A percentile compares a stretch with the other conserved stretches of the same genome.
These are phyloP conservation scores for Drosophila carrolli DNA, from an alignment of 1,140 invertebrate genomes.

Conservation along the genomic window DNA sequence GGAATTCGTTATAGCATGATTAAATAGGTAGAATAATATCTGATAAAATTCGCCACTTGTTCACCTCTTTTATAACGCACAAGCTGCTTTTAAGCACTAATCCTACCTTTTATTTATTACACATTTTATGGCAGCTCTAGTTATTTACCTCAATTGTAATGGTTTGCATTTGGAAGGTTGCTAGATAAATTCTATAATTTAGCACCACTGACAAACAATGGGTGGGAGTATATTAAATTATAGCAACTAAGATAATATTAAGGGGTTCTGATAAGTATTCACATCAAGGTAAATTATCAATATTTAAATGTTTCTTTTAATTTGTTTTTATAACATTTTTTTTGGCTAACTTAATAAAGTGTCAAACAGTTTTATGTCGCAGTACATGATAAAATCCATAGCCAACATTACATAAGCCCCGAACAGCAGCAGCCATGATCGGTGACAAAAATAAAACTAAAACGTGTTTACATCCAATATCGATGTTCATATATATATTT, in stretches of 20 bases:
- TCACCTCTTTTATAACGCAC: neutral
- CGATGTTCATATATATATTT: constrained; percentile 6
- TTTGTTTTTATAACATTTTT: too few relatives aligned
- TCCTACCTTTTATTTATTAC: neutral
- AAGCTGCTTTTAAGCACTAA: neutral
- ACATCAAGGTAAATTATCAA: too few relatives aligned
- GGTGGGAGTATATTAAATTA: neutral
- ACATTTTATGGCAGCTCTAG: neutral
- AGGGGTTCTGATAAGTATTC: too few relatives aligned
- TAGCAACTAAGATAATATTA: too few relatives aligned
- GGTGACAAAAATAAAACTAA: constrained; percentile 12
- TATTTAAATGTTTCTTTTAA: too few relatives aligned
- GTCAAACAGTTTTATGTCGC: neutral
- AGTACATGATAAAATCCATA: constrained; percentile 19
- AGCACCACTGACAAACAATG: neutral
- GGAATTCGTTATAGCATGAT: constrained; percentile 8
- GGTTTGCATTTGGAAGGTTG: neutral
- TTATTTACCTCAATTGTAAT: constrained; percentile 7
- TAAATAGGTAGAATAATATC: neutral
- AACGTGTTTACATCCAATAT: constrained; percentile 43
- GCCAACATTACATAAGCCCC: constrained; percentile 24
- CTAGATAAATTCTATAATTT: constrained; percentile 1
- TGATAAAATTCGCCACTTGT: constrained; percentile 6
- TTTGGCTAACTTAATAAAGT: too few relatives aligned
- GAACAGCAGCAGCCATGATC: constrained; percentile 11